phyloP scores from a whole-genome alignment of 2,888 invertebrate genomes.

The Gryllus longicercus region DNA sequence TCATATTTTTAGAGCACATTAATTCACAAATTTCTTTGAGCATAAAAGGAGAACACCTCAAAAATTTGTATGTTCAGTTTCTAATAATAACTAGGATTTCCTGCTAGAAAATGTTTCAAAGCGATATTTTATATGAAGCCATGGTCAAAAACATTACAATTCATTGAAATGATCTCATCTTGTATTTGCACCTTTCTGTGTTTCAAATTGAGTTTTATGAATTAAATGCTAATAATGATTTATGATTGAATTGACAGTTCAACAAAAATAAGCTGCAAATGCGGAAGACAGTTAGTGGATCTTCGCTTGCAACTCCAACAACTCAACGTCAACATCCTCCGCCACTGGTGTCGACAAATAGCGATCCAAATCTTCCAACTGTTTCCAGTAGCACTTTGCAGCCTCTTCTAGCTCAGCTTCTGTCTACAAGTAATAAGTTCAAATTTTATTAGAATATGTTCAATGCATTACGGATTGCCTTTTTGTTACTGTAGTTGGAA shows the following conservation, averaged over 20 bases:
- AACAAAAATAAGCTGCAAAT: not conserved
- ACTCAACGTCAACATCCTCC: conserved; percentile 48
- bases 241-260: not conserved
- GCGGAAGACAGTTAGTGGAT: conserved; percentile 25
- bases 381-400: conserved; percentile 69
- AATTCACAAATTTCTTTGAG: too few species aligned
- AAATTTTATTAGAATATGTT: not conserved
- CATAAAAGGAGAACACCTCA: too few species aligned
- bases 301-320: conserved; percentile 3
- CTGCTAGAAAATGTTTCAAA: too few species aligned
- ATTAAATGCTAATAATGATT: too few species aligned
- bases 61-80: too few species aligned
- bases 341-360: conserved; percentile 68
- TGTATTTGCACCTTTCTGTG: too few species aligned
- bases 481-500: not conserved
- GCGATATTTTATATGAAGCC: too few species aligned
- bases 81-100: too few species aligned
- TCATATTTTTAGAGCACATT: too few species aligned
- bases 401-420: conserved; percentile 77
- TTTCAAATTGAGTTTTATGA: too few species aligned
- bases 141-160: too few species aligned
- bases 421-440: conserved; percentile 63
- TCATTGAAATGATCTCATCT: too few species aligned
- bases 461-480: not conserved
- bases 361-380: conserved; percentile 67